Conservation (phyloP, 1,140 invertebrate genomes). For the Trinorchestia longiramus region DNA sequence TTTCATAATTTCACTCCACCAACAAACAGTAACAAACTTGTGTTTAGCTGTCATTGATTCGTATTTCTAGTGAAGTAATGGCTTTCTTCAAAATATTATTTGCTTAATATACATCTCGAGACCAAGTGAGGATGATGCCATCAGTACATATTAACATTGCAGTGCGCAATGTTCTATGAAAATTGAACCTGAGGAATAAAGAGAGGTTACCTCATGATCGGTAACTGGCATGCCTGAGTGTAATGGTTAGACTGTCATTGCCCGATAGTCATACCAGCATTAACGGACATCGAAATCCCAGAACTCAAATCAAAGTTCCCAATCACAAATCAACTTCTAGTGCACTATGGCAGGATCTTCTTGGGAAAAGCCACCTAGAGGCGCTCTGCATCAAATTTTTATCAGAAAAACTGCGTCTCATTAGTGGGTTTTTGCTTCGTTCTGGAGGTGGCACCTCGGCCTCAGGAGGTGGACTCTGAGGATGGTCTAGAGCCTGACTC, state of each 20-base stretch:
- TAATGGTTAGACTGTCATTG: not conserved
- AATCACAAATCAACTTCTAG: conserved; percentile 65
- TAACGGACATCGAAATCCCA: not conserved
- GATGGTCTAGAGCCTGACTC: conserved; percentile 23
- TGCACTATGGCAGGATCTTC: conserved; percentile 64
- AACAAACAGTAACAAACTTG: not conserved
- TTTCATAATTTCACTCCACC: not conserved
- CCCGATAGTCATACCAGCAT: not conserved
- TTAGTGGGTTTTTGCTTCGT: not conserved
- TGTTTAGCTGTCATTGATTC: not conserved
- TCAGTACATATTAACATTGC: not conserved
- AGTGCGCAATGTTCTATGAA: not conserved
- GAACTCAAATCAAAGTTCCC: not conserved
- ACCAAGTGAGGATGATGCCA: not conserved
- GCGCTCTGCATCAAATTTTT: conserved; percentile 65
- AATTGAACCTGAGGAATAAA: not conserved
- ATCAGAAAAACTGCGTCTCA: conserved; percentile 58
- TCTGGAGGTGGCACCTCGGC: conserved; percentile 67
- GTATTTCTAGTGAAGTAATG: no score
- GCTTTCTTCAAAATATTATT: not conserved
- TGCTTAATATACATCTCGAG: not conserved
- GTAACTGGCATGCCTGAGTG: not conserved
- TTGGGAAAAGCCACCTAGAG: conserved; percentile 59
- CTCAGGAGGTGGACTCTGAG: conserved; percentile 57
- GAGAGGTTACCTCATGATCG: not conserved